These are phyloP conservation scores for Physocephala rufipes DNA, from an alignment of 2,888 invertebrate species.

Conservation along the genomic window DNA sequence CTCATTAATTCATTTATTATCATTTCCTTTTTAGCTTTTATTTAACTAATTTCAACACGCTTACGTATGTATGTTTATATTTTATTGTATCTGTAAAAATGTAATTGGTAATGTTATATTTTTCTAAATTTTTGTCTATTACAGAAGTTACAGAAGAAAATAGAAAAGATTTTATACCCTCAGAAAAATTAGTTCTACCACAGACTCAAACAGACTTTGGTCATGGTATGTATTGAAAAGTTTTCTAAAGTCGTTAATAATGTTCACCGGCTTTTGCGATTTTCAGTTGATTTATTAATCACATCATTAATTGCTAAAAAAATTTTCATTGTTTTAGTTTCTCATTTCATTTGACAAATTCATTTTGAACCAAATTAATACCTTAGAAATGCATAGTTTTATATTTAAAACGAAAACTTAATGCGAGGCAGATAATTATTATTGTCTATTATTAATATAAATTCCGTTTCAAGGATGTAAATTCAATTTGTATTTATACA, in stretches of 20 bases:
- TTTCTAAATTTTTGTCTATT: not conserved
- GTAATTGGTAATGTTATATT: not conserved
- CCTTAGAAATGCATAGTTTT: not conserved
- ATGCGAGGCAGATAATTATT: no score
- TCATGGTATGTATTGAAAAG: conserved; percentile 11
- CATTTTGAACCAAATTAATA: conserved; percentile 13
- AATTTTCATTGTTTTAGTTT: no score
- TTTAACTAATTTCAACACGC: not conserved
- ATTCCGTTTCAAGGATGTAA: no score
- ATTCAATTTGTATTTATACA: no score
- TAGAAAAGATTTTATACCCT: not conserved
- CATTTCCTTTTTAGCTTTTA: not conserved
- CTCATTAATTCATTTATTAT: no score
- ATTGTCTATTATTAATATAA: no score
- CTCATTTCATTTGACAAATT: not conserved
- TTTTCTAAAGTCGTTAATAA: not conserved
- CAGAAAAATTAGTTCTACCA: not conserved
- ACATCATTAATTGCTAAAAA: not conserved
- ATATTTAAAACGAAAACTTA: not conserved
- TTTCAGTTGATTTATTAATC: not conserved
- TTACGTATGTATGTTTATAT: not conserved
- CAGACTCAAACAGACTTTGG: not conserved
- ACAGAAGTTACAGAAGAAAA: conserved; percentile 20
- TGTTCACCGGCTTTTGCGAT: conserved; percentile 3
- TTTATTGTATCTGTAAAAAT: not conserved